Percentiles rank a stretch among this genome's conserved stretches.
Evolutionary conservation across 2,113 vertebrate species (phyloP).

Genomic region (Okapia johnstoni): DNA sequence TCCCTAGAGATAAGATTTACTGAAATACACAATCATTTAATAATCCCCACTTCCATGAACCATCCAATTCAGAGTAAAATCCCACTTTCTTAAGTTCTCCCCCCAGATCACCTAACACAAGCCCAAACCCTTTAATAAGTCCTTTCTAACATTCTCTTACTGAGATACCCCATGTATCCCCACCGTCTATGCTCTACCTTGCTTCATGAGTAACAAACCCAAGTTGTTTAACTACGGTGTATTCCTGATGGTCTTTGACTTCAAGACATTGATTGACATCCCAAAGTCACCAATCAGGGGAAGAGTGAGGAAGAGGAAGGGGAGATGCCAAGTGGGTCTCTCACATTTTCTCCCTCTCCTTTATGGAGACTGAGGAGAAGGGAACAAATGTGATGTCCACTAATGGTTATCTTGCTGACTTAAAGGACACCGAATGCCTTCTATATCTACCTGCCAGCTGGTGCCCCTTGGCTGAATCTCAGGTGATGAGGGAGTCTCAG

Average conservation of each 20-base stretch:
- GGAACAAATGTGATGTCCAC: not conserved
- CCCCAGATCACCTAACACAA: not conserved
- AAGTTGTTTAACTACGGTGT: not conserved
- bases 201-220: not conserved
- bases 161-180: not conserved
- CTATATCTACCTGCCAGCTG: no score
- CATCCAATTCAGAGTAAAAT: not conserved
- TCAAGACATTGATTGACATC: not conserved
- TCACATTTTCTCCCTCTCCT: not conserved
- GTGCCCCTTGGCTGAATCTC: rapidly evolving
- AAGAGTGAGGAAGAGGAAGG: not conserved
- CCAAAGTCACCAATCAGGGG: not conserved
- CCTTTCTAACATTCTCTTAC: not conserved
- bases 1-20: not conserved
- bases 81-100: not conserved
- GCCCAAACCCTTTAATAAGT: not conserved
- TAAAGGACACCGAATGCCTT: rapidly evolving
- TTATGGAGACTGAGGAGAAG: not conserved
- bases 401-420: not conserved
- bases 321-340: not conserved
- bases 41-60: not conserved
- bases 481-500: not conserved
- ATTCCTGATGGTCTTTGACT: not conserved
- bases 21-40: not conserved
- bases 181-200: no score